These are phyloP conservation scores for Ormyrus thymus DNA, from an alignment of 2,888 invertebrate species.

Conservation along the genomic window DNA sequence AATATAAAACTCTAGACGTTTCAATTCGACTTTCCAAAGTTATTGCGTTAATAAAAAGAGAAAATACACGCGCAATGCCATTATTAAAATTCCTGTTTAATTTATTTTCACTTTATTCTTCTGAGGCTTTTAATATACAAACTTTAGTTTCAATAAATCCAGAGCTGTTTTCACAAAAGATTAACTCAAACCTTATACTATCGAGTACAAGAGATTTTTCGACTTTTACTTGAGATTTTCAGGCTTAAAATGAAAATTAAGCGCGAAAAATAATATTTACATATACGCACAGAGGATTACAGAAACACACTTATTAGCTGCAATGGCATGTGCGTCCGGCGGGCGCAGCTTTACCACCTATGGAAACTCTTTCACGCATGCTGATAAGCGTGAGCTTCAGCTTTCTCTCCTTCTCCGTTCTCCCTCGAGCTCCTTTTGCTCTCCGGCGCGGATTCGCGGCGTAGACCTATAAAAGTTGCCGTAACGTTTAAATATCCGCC, in stretches of 20 bases:
- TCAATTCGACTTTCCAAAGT: neutral
- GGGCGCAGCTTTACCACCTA: constrained; percentile 46
- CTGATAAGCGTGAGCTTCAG: neutral
- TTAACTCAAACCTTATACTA: no score
- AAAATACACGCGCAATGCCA: neutral
- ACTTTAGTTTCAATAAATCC: no score
- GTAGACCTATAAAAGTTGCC: constrained; percentile 70
- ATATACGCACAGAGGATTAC: neutral
- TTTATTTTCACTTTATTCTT: no score
- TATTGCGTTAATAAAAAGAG: no score
- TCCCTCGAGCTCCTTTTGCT: neutral
- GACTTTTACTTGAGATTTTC: no score
- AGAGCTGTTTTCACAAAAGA: no score
- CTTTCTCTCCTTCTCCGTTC: constrained; percentile 28
- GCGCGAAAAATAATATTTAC: no score
- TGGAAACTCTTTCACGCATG: constrained; percentile 47
- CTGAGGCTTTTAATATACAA: no score
- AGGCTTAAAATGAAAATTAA: no score
- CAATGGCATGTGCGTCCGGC: neutral
- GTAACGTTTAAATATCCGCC: constrained; percentile 68
- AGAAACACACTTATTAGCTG: neutral
- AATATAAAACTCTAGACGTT: neutral
- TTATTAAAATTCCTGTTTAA: neutral
- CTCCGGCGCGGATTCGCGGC: constrained; percentile 62
- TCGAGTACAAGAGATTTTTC: no score